Evolutionary conservation across 2,797 vertebrate genomes (phyloP).

Genomic region (Acrossocheilus wenchowensis): DNA sequence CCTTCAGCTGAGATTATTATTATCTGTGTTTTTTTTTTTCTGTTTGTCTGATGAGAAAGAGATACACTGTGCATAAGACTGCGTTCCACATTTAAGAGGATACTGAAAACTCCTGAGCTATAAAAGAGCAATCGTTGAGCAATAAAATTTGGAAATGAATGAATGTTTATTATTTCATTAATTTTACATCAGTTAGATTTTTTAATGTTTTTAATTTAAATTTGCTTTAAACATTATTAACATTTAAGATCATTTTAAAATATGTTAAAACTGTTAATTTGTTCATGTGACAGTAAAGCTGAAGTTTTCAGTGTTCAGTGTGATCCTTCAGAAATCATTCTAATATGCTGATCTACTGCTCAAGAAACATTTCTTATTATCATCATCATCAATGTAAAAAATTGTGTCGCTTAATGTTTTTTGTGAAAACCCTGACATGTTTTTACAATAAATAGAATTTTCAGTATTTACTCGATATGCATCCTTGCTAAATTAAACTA

Average conservation of each 20-base stretch:
- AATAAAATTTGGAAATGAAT: background rate
- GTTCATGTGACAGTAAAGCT: no score
- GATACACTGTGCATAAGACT: background rate
- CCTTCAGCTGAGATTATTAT: background rate
- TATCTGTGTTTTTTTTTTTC: background rate
- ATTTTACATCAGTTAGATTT: background rate
- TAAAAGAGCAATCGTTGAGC: background rate
- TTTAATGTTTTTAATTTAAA: background rate
- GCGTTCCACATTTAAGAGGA: background rate
- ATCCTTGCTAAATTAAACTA: background rate
- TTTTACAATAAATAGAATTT: background rate
- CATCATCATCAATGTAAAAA: no score
- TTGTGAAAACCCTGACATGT: background rate
- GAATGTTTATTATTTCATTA: background rate
- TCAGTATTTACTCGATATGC: background rate
- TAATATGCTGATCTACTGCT: no score
- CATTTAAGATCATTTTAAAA: no score
- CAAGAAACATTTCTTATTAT: no score
- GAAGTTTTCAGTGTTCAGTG: no score
- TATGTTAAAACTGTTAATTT: no score
- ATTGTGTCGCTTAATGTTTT: no score
- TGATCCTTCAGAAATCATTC: no score
- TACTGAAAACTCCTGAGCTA: background rate
- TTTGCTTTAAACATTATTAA: no score
- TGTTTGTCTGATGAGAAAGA: background rate